Evolutionary conservation across 2,113 vertebrate species (phyloP), one percentile per base, ranked within the genome.

Genomic region (Dipodomys stephensi): DNA sequence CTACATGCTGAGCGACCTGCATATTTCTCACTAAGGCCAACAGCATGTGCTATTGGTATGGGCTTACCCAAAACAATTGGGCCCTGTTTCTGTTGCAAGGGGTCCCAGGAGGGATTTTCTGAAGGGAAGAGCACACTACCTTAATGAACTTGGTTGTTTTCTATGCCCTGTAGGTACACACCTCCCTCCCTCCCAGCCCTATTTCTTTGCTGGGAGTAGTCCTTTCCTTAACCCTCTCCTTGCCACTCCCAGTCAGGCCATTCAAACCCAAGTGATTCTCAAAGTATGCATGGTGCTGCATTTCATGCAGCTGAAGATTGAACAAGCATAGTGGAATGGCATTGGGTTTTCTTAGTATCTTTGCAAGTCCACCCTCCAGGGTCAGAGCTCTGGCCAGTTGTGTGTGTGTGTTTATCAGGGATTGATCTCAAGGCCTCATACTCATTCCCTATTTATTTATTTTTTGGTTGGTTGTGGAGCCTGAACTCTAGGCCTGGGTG

Each of bases 31-130:
- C 49, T n/a, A 9, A 90, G 65, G 32, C 65, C 78, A 44, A 60
- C 25, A 49, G 69, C 44, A 32, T 0, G 35, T 39, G 76, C 49
- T 32, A 35, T 7, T 83, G 73, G 77, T 23, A 71, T 62, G 82
- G 49, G 76, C 87, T 76, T 32, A 82, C 32, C 57, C 28, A 65
- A 67, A 85, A 77, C 90, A 94, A 83, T 0, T 78, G 87, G 82
- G 69, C 20, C 46, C 87, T 87, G 62, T 91, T 71, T 90, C 23
- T 76, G 87, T 49, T 60, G 91, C 44, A 46, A 35, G 74, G 90
- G 69, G 60, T 62, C 69, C 0, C 49, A 49, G 3, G 44, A 35
- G 67, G 68, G 53, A 32, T 27, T 62, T 71, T 83, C 73, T 71
- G 19, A 3, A 67, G 82, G 8, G 25, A 62, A 20, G 83, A 67